phyloP scores from a whole-genome alignment of 2,888 invertebrate genomes.

The Heterodera filipjevi region DNA sequence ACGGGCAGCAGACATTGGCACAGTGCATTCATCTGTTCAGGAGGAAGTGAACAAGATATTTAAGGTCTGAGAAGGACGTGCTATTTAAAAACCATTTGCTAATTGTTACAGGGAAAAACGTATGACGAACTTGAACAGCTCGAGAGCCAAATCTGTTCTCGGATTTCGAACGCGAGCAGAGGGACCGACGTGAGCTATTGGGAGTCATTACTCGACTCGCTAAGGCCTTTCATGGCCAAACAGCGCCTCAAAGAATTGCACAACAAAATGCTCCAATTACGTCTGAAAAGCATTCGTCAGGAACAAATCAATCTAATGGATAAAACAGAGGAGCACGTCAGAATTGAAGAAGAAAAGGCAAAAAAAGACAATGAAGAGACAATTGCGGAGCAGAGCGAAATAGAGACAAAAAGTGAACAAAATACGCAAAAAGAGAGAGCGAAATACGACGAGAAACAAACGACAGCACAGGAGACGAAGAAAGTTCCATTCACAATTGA shows the following conservation, averaged over 20 bases:
- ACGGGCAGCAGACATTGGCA: constrained; percentile 70
- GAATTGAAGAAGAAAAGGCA: constrained; percentile 29
- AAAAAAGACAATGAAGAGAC: constrained; percentile 40
- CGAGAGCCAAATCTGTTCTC: constrained; percentile 77
- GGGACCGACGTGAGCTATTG: constrained; percentile 95
- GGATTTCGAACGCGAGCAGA: constrained; percentile 85
- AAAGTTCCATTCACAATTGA: constrained; percentile 40
- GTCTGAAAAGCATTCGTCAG: constrained; percentile 85
- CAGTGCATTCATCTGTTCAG: constrained; percentile 87
- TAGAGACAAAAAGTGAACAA: constrained; percentile 29
- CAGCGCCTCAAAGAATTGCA: constrained; percentile 89
- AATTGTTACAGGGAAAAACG: constrained; percentile 76
- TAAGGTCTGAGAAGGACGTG: constrained; percentile 68
- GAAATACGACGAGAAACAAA: neutral
- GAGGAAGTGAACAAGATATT: constrained; percentile 86
- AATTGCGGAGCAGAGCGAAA: constrained; percentile 30
- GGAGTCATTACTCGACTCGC: constrained; percentile 91
- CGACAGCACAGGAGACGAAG: neutral
- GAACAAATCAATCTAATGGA: constrained; percentile 68
- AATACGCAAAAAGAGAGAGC: constrained; percentile 31
- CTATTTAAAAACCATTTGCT: neutral
- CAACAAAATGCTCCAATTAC: constrained; percentile 83
- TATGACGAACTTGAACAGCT: constrained; percentile 82
- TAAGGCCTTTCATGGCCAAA: constrained; percentile 73
- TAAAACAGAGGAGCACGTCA: constrained; percentile 36